Conservation (phyloP, 2,113 vertebrate species). For the Bungarus multicinctus region DNA sequence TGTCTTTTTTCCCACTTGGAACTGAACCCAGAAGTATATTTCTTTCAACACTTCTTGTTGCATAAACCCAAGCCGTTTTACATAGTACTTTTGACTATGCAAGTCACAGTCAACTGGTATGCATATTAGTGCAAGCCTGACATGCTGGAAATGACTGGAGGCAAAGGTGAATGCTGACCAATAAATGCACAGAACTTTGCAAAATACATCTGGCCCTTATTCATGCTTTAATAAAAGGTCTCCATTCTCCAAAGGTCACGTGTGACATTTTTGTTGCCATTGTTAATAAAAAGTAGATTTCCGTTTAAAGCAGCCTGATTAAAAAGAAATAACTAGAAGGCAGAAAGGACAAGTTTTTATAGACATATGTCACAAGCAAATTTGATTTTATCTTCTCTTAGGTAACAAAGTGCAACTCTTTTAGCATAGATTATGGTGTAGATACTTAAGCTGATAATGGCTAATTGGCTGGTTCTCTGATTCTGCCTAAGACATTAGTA, state of each 20-base stretch:
- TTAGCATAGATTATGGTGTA: not conserved
- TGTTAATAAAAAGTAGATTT: constrained; percentile 7
- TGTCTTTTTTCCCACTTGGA: too few relatives aligned
- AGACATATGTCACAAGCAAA: not conserved
- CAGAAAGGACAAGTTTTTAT: not conserved
- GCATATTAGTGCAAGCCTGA: not conserved
- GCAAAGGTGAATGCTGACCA: constrained; percentile 4
- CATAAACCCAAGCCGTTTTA: not conserved
- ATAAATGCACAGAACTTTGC: not conserved
- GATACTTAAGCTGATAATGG: not conserved
- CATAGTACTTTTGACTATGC: not conserved
- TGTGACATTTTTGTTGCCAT: not conserved
- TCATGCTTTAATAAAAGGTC: not conserved
- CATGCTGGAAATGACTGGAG: constrained; percentile 4
- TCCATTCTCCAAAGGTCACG: not conserved
- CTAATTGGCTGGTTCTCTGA: not conserved
- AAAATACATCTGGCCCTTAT: not conserved
- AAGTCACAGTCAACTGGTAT: not conserved
- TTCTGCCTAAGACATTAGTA: not conserved
- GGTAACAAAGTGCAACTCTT: not conserved
- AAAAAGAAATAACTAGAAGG: not conserved
- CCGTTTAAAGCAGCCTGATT: not conserved
- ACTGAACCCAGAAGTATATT: too few relatives aligned
- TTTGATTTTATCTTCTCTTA: not conserved
- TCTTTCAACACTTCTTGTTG: too few relatives aligned